Evolutionary conservation across 2,888 invertebrate species (phyloP).

Genomic region (Operophtera brumata): DNA sequence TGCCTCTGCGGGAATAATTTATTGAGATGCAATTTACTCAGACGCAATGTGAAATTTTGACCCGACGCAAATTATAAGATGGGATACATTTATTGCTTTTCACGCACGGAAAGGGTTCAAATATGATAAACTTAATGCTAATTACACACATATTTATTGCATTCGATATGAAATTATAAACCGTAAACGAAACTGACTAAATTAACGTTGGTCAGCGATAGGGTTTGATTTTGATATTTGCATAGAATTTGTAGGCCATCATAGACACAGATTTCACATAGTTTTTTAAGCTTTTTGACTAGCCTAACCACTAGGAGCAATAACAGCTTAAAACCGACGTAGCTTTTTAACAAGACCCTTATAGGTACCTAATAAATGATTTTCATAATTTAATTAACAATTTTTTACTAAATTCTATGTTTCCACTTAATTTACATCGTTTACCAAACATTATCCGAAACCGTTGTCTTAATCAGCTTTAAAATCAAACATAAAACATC

Average conservation of each 20-base stretch:
- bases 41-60: slow-evolving; percentile 2
- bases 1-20: background rate
- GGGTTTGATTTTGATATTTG: no score
- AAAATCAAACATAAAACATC: slow-evolving; percentile 3
- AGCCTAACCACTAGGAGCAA: no score
- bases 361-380: no score
- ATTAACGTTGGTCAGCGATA: background rate
- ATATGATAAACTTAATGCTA: slow-evolving; percentile 6
- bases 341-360: no score
- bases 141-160: background rate
- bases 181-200: background rate
- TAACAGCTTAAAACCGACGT: no score
- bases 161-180: background rate
- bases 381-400: no score
- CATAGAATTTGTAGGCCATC: no score
- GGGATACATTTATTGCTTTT: background rate
- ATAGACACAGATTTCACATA: no score
- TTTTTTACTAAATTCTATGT: no score
- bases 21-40: slow-evolving; percentile 2
- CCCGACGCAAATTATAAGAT: slow-evolving; percentile 1
- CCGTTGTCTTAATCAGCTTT: background rate
- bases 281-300: no score
- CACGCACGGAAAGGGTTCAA: background rate
- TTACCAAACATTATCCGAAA: background rate
- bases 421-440: no score